Percentiles rank a stretch among this genome's conserved stretches.
These are phyloP conservation scores for Onychostruthus taczanowskii DNA, from an alignment of 2,113 vertebrate species.

Conservation along the genomic window DNA sequence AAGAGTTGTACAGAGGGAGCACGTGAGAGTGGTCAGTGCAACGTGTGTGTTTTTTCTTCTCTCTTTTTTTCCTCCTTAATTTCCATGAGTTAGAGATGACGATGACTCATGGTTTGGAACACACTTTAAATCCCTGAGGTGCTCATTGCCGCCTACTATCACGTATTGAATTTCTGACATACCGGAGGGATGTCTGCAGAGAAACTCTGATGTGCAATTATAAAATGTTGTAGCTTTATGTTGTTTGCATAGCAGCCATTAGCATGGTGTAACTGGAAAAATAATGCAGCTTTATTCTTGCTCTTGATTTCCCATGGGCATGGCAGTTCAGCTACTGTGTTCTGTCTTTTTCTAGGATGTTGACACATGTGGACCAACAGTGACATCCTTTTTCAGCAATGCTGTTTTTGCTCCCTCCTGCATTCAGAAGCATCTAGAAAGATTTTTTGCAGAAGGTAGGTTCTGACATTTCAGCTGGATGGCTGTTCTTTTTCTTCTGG, in stretches of 20 bases:
- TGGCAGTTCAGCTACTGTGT: conserved; percentile 21
- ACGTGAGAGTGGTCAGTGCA: conserved; percentile 18
- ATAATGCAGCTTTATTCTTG: background rate
- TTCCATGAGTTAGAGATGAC: conserved; percentile 37
- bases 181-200: conserved; percentile 53
- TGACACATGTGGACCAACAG: conserved; percentile 56
- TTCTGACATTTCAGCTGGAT: background rate
- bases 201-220: conserved; percentile 58
- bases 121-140: conserved; percentile 60
- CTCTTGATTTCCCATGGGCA: conserved; percentile 34
- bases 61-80: background rate
- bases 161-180: conserved; percentile 66
- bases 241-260: conserved; percentile 55
- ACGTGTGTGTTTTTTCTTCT: background rate
- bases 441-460: conserved; percentile 52
- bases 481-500: background rate
- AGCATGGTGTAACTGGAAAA: conserved; percentile 11
- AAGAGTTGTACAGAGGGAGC: background rate
- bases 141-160: conserved; percentile 50
- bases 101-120: conserved; percentile 65
- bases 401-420: conserved; percentile 28
- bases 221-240: background rate
- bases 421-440: conserved; percentile 10
- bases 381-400: conserved; percentile 24
- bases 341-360: conserved; percentile 56